Base-by-base conservation (phyloP, 2,113 vertebrate genomes). In the Rhinolophus sinicus region DNA sequence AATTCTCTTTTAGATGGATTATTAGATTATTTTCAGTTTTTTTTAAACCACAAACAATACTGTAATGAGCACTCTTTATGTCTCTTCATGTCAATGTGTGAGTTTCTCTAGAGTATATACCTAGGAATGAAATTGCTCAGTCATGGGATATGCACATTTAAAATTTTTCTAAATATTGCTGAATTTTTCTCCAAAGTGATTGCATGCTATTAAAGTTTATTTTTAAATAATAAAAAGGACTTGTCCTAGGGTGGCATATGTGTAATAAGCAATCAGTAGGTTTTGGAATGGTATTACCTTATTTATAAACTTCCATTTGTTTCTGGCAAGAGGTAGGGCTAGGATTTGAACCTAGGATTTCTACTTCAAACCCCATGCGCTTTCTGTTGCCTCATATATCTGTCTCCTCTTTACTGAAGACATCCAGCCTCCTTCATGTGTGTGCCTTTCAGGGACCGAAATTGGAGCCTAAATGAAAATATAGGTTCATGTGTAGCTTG, bases 201-300 rank as follows among this genome's bases (percentile, higher is more conserved):
- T 89, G 24, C 80, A 67, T 90, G 12, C 40, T 87, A 93, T 84
- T 24, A 77, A 47, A 13, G 47, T 75, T 84, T 90, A 62, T n/a
- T 86, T 97, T 92, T 84, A 84, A 90, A 50, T 58, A 69, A 58
- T 54, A 6, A 50, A 96, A 84, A 75, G 14, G 28, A 84, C 22
- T 93, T 76, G 47, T 82, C 33, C 22, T 50, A 56, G 54, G 64
- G 18, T 52, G 50, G 50, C 80, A 15, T 21, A 26, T 64, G 30
- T 54, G 11, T 52, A 62, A 80, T 16, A 38, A 24, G 8, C 54
- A 93, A 72, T 58, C 11, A 69, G 2, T 81, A 81, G 75, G 28
- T 62, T 92, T 95, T 67, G 4, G 47, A 93, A 75, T 70, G 80
- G 22, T 85, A 52, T 30, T 83, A 65, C 58, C 81, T 95, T 95